phyloP scores from a whole-genome alignment of 1,140 invertebrate genomes.

The Drosophila aff. region DNA sequence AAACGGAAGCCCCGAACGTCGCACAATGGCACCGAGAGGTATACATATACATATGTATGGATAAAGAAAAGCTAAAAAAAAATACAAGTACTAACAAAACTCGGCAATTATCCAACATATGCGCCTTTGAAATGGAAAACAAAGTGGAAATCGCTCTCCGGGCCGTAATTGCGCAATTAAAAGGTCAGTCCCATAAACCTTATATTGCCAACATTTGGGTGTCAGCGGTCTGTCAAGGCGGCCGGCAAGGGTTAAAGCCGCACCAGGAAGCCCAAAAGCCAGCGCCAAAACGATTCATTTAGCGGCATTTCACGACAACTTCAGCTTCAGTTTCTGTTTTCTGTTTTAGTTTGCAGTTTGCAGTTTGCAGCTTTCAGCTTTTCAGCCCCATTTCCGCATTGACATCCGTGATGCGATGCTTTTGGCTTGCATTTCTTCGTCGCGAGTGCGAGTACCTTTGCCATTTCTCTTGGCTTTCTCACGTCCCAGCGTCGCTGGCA shows the following conservation, averaged over 20 bases:
- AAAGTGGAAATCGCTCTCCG: constrained; percentile 40
- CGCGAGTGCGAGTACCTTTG: constrained; percentile 62
- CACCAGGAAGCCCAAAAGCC: constrained; percentile 38
- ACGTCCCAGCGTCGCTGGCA: constrained; percentile 48
- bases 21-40: constrained; percentile 42
- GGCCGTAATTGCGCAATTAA: constrained; percentile 55
- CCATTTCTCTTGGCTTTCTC: constrained; percentile 75
- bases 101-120: constrained; percentile 69
- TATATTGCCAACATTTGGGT: constrained; percentile 23
- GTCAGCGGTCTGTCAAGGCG: constrained; percentile 47
- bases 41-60: constrained; percentile 1
- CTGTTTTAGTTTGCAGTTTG: not conserved
- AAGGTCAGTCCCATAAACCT: constrained; percentile 53
- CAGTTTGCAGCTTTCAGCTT: constrained; percentile 20
- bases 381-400: constrained; percentile 66
- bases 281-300: constrained; percentile 58
- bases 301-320: constrained; percentile 77
- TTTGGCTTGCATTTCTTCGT: constrained; percentile 49
- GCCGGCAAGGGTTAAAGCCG: constrained; percentile 39
- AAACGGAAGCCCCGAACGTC: constrained; percentile 70
- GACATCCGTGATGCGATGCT: constrained; percentile 66
- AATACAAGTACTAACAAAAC: constrained; percentile 46
- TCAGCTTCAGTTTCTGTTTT: constrained; percentile 34
- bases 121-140: constrained; percentile 41
- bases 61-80: constrained; percentile 21